phyloP scores from a whole-genome alignment of 2,888 invertebrate genomes.

The Caenorhabditis imperialis region DNA sequence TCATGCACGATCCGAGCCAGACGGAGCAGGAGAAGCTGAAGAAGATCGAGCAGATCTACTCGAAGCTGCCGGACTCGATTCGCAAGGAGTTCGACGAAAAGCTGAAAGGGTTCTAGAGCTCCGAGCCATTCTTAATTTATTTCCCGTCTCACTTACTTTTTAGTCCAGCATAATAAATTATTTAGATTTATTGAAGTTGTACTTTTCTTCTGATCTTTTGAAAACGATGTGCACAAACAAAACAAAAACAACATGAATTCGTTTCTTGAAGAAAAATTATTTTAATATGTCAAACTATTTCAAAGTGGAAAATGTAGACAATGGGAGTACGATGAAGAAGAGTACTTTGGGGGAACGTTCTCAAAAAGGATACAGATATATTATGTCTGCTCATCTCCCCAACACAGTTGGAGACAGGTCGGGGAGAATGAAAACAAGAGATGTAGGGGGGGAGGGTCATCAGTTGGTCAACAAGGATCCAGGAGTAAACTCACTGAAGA shows the following conservation, averaged over 20 bases:
- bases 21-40: conserved; percentile 57
- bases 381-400: conserved; percentile 30
- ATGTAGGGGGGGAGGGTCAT: conserved; percentile 24
- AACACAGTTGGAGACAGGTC: conserved; percentile 14
- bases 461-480: conserved; percentile 43
- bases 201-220: conserved; percentile 25
- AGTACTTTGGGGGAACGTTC: conserved; percentile 34
- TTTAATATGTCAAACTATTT: conserved; percentile 48
- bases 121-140: not conserved
- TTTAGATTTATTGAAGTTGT: conserved; percentile 36
- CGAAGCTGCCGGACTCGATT: conserved; percentile 55
- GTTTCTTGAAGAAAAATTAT: conserved; percentile 31
- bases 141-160: conserved; percentile 1
- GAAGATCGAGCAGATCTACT: conserved; percentile 62
- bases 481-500: conserved; percentile 20
- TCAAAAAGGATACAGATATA: conserved; percentile 42
- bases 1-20: conserved; percentile 62
- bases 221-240: conserved; percentile 15
- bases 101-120: conserved; percentile 41
- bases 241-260: conserved; percentile 40
- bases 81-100: conserved; percentile 66
- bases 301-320: conserved; percentile 9
- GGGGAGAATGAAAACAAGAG: conserved; percentile 3
- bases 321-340: too few species aligned
- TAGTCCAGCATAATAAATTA: not conserved